These are phyloP conservation scores for Pemphigus obesinymphae DNA, from an alignment of 1,140 invertebrate species.

Conservation along the genomic window DNA sequence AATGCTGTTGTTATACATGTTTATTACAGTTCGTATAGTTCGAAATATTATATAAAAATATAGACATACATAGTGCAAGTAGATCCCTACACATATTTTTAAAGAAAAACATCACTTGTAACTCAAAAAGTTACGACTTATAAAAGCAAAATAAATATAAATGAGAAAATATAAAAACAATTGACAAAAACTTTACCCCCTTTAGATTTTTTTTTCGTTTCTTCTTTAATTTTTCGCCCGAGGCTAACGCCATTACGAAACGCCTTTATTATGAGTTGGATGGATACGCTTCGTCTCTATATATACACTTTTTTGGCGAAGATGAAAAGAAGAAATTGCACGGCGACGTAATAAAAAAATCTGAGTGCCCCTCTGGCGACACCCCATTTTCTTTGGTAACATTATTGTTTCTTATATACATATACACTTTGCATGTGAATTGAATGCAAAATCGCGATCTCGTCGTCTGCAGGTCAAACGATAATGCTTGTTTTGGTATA, in stretches of 20 bases:
- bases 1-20: no score
- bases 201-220: background rate
- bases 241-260: background rate
- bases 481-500: background rate
- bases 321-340: background rate
- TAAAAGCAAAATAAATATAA: background rate
- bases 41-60: no score
- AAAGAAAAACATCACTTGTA: background rate
- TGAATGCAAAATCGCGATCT: conserved; percentile 4
- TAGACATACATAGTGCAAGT: background rate
- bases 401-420: conserved; percentile 16
- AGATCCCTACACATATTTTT: no score
- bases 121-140: background rate
- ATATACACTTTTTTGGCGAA: background rate
- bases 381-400: background rate
- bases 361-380: background rate
- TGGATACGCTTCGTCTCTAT: background rate
- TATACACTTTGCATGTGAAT: background rate
- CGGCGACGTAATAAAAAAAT: background rate
- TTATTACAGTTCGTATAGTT: no score
- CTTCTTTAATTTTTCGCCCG: background rate
- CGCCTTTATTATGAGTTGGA: background rate
- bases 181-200: conserved; percentile 4
- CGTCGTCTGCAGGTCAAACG: conserved; percentile 15
- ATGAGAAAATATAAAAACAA: background rate